These are phyloP conservation scores for Crioceris asparagi DNA, from an alignment of 2,888 invertebrate genomes.

Conservation along the genomic window DNA sequence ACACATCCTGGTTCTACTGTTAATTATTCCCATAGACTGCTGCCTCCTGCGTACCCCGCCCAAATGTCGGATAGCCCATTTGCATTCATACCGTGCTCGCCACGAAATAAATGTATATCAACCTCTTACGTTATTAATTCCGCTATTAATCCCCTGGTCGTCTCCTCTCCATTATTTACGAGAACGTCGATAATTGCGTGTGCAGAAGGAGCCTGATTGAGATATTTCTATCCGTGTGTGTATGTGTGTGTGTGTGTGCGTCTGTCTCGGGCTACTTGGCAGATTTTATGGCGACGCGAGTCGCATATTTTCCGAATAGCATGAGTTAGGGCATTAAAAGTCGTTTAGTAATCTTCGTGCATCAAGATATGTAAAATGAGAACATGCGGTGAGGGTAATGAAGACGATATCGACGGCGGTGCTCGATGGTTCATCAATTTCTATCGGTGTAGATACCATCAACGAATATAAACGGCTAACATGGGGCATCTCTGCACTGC, in stretches of 20 bases:
- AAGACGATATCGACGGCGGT: slow-evolving; percentile 30
- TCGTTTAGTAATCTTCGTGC: slow-evolving; percentile 38
- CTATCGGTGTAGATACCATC: slow-evolving; percentile 24
- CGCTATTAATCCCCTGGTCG: slow-evolving; percentile 29
- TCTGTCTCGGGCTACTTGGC: slow-evolving; percentile 20
- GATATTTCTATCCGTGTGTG: slow-evolving; percentile 29
- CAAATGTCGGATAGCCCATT: too few species aligned
- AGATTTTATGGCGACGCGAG: slow-evolving; percentile 21
- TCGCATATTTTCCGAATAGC: slow-evolving; percentile 37
- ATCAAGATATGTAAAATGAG: slow-evolving; percentile 39
- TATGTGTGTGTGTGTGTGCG: background rate
- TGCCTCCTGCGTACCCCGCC: too few species aligned
- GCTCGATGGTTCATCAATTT: slow-evolving; percentile 27
- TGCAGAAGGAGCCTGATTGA: slow-evolving; percentile 32
- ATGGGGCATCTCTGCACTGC: slow-evolving; percentile 18
- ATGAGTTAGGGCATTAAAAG: slow-evolving; percentile 37
- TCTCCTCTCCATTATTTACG: slow-evolving; percentile 31
- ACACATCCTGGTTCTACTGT: too few species aligned
- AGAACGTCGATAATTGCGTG: slow-evolving; percentile 35
- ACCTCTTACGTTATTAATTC: slow-evolving; percentile 29
- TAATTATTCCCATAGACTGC: too few species aligned
- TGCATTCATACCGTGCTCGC: background rate
- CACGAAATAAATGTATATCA: background rate
- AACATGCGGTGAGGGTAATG: slow-evolving; percentile 35
- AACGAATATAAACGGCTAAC: slow-evolving; percentile 21